Evolutionary conservation across 2,113 vertebrate species (phyloP).

Genomic region (Prolemur simus): DNA sequence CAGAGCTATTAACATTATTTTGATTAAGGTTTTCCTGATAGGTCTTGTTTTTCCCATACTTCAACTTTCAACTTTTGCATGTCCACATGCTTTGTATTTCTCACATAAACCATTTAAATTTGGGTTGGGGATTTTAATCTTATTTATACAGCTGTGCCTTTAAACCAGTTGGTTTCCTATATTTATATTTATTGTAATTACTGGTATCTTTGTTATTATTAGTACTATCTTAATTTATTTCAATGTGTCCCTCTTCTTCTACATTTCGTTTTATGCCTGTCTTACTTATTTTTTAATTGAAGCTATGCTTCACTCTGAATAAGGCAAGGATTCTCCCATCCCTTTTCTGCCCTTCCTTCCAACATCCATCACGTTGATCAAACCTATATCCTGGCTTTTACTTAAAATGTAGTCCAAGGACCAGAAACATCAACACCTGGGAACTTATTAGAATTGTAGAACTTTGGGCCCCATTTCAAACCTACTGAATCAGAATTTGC

Average conservation of each 20-base stretch:
- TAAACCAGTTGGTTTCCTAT: background rate
- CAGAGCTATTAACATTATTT: background rate
- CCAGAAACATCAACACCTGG: background rate
- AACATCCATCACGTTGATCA: background rate
- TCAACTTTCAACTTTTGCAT: background rate
- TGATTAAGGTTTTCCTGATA: background rate
- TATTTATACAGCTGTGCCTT: background rate
- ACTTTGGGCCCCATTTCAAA: background rate
- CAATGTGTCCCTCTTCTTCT: background rate
- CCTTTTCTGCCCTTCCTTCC: background rate
- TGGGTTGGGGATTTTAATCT: background rate
- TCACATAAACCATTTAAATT: conserved; percentile 8
- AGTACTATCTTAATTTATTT: background rate
- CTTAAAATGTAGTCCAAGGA: conserved; percentile 4
- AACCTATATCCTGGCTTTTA: background rate
- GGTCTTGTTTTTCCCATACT: background rate
- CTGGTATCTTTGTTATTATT: conserved; percentile 39
- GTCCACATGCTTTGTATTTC: background rate
- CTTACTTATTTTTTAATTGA: background rate
- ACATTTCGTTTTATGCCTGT: background rate
- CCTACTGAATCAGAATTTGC: background rate
- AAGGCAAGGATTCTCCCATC: background rate
- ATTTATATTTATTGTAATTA: conserved; percentile 3
- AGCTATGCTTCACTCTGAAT: background rate
- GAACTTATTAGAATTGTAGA: background rate